phyloP scores from a whole-genome alignment of 1,140 invertebrate species.

The Antheraea pernyi region DNA sequence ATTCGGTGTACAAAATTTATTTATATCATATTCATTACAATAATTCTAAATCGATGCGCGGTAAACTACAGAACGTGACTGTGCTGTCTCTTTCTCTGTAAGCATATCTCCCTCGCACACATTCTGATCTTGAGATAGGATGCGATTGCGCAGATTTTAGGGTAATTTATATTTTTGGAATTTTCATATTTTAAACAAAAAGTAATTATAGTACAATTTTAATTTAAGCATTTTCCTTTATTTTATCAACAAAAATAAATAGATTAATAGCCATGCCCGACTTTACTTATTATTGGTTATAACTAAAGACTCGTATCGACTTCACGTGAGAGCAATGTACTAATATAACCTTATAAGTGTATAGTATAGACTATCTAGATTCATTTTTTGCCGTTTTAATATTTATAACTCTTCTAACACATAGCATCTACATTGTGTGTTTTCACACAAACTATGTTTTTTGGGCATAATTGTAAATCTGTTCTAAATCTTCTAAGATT shows the following conservation, averaged over 20 bases:
- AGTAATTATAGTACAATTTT: not conserved
- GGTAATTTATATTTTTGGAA: slow-evolving; percentile 18
- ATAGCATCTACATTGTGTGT: too few relatives aligned
- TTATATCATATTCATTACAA: slow-evolving; percentile 62
- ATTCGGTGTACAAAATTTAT: slow-evolving; percentile 48
- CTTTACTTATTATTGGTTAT: too few relatives aligned
- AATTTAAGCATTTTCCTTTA: not conserved
- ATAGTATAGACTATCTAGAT: too few relatives aligned
- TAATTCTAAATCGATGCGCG: slow-evolving; percentile 51
- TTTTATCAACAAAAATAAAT: not conserved
- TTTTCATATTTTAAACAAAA: not conserved
- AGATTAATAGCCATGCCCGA: too few relatives aligned
- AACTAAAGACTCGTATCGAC: too few relatives aligned
- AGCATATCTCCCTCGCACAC: slow-evolving; percentile 26
- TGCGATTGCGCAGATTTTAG: slow-evolving; percentile 32
- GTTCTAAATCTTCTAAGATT: too few relatives aligned
- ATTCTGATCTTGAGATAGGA: slow-evolving; percentile 24
- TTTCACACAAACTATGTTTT: too few relatives aligned
- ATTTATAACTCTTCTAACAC: too few relatives aligned
- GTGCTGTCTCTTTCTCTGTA: slow-evolving; percentile 25
- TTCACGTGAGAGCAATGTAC: too few relatives aligned
- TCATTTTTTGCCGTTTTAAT: too few relatives aligned
- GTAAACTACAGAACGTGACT: slow-evolving; percentile 59
- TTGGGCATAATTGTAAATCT: too few relatives aligned
- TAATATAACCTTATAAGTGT: too few relatives aligned